Base-by-base conservation (phyloP, 2,113 vertebrate species). In the Genyomyrus donnyi region DNA sequence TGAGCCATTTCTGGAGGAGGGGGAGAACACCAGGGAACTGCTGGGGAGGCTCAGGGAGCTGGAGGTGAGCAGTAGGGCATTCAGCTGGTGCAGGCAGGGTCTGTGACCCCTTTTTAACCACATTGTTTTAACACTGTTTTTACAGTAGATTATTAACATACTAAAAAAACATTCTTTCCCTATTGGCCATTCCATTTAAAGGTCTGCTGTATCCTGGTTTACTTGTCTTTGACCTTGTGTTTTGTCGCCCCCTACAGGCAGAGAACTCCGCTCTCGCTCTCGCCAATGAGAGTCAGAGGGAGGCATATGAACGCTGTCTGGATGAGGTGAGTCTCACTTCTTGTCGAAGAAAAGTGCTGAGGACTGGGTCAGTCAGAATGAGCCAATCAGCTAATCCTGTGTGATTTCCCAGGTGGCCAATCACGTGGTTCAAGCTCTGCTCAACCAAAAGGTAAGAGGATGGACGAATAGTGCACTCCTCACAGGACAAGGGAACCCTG, bases 271-370 rank as follows among this genome's bases (percentile, higher is more conserved):
- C 97, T 5, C 96, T 99, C 89, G 95, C 97, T 87, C 95, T 98
- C 94, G 98, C 97, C 83, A 99, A 98, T 0, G 98, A 99, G 95
- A 99, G 96, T 94, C 98, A 99, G 94, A 92, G 98, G 89, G 98
- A 99, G 87, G 98, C 98, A 0, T 98, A 99, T 0, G 98, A 99
- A 89, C 96, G 98, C 92, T 99, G 98, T 88, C 94, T 99, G 94
- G 98, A 99, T 0, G 98, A 99, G 97, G 98, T 98, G 91, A 95
- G 96, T 92, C 5, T 77, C 4, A 74, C 27, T 1, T 31, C 5
- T 19, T 80, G 15, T 5, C 39, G 35, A 42, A 80, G 35, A 39
- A 39, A 80, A 80, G 15, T 39, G 74, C 74, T 1, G 1, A 39
- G 35, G 31, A 35, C 5, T 42, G 74, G 35, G 13, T 80, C 35